Evolutionary conservation across 2,888 invertebrate genomes (phyloP), one percentile per base, ranked within the genome.

Genomic region (Tetranychus piercei): DNA sequence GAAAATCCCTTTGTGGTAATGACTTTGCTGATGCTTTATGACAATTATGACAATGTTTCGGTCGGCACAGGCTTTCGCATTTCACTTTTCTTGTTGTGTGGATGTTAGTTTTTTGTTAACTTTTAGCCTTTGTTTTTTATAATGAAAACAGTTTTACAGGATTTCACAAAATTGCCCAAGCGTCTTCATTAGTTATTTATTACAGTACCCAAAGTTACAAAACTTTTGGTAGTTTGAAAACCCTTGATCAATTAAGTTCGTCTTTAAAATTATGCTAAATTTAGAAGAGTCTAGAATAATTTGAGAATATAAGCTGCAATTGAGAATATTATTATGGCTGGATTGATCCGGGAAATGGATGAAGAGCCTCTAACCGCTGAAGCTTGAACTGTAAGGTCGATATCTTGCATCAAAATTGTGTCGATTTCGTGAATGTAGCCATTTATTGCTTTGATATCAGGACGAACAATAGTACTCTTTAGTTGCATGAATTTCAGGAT

Each of bases 351-450:
- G 15, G 55, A 15, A 55, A 55, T 15, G 9, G 55, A 15, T 55
- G 55, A 9, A 15, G 55, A 55, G 55, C 55, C 15, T 6, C 55
- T 55, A 9, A 55, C 55, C 7, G 55, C 55, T 55, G 55, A 55
- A 15, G 55, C 11, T 9, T 55, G 11, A 69, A 71, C 71, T 71
- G 23, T 86, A 77, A 94, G 88, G 83, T 94, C 94, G 80, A 88
- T 88, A 80, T 90, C 90, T 81, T 88, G 87, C 76, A 93, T 84
- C 81, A 95, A 88, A 6, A 94, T 93, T 79, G 87, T 87, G 81
- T 94, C 93, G 81, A 95, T 92, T 77, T 94, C 91, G 83, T 95
- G 94, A 79, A 95, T 94, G 79, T 93, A 90, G 74, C 95, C 95
- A 82, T 95, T 95, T 82, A 92, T 94, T 83, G 94, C 94, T 81